Percentiles rank a stretch among this genome's conserved stretches.
Conservation (phyloP, 2,888 invertebrate species). For the Amphipoea oculea region DNA sequence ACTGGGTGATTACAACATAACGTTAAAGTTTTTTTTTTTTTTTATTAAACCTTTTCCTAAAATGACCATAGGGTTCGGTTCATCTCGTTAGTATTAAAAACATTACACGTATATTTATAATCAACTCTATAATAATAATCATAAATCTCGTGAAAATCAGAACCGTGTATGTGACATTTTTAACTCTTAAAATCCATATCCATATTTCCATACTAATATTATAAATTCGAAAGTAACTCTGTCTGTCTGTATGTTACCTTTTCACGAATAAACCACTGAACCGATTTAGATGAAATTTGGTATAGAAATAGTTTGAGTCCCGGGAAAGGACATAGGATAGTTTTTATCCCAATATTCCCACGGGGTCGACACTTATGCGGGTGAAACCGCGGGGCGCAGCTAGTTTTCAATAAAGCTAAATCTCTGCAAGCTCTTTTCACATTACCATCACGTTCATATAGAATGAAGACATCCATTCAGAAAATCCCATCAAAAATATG, state of each 20-base stretch:
- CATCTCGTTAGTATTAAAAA: not conserved
- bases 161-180: slow-evolving; percentile 19
- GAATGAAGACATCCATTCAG: slow-evolving; percentile 47
- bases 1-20: not conserved
- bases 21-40: too few species aligned
- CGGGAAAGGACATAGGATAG: too few species aligned
- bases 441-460: slow-evolving; percentile 26
- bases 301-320: too few species aligned
- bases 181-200: too few species aligned
- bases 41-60: not conserved
- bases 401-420: slow-evolving; percentile 2
- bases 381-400: too few species aligned
- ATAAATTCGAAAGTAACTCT: too few species aligned
- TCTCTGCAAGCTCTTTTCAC: not conserved
- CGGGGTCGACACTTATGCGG: too few species aligned
- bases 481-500: slow-evolving; percentile 41
- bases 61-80: not conserved
- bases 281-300: too few species aligned
- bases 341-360: too few species aligned
- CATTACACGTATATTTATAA: not conserved
- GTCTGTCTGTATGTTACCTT: too few species aligned
- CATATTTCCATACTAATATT: too few species aligned
- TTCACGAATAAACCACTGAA: too few species aligned
- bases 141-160: not conserved
- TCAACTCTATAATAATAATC: not conserved